These are phyloP conservation scores for Melanchra persicariae DNA, from an alignment of 2,888 invertebrate genomes.

Conservation along the genomic window DNA sequence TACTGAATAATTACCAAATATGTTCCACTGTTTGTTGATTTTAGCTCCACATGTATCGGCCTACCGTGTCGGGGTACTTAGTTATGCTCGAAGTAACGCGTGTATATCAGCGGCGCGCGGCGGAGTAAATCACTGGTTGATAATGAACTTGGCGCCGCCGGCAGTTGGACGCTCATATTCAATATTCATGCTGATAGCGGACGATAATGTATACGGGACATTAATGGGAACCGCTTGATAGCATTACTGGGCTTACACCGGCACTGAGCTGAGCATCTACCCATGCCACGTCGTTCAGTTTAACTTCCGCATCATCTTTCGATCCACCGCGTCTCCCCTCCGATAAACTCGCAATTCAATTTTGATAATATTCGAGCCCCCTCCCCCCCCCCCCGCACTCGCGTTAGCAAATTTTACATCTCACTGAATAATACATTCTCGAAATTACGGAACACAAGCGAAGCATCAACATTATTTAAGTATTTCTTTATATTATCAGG, in stretches of 20 bases:
- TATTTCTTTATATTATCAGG: slow-evolving; percentile 15
- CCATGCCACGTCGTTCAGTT: no score
- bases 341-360: not conserved
- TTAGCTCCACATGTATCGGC: not conserved
- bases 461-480: slow-evolving; percentile 11
- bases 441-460: slow-evolving; percentile 12
- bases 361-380: not conserved
- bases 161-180: not conserved
- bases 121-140: slow-evolving; percentile 8
- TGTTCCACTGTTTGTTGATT: not conserved
- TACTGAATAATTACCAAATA: slow-evolving; percentile 9
- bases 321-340: not conserved
- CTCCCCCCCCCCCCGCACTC: not conserved
- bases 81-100: not conserved
- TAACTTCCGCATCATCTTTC: not conserved
- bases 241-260: not conserved
- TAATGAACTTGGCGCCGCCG: not conserved
- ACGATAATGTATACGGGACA: slow-evolving; percentile 5
- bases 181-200: slow-evolving; percentile 2
- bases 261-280: no score
- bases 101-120: not conserved
- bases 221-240: not conserved
- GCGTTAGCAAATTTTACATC: not conserved
- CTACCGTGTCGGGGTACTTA: not conserved
- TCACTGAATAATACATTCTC: slow-evolving; percentile 26